These are phyloP conservation scores for Gallinago solitaria DNA, from an alignment of 2,797 vertebrate species.

Conservation along the genomic window DNA sequence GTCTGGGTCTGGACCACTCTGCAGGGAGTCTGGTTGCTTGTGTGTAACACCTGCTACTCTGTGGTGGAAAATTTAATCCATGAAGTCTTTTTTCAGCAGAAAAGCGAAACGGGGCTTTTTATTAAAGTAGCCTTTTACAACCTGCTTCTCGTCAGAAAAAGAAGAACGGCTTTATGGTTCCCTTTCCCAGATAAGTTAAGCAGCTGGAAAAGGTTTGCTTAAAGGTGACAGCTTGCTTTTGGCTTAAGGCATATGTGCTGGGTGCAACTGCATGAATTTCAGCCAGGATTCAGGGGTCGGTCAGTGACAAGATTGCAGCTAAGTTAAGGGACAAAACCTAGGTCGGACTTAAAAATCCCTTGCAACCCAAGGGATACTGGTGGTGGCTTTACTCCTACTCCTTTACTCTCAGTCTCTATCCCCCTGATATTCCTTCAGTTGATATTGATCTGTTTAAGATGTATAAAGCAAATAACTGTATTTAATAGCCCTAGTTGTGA, in stretches of 20 bases:
- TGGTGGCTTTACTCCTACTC: neutral
- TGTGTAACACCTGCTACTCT: neutral
- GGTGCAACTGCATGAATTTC: neutral
- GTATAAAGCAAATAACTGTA: constrained; percentile 55
- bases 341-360: neutral
- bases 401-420: neutral
- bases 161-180: neutral
- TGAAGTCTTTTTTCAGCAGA: neutral
- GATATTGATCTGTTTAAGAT: constrained; percentile 34
- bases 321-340: neutral
- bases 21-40: neutral
- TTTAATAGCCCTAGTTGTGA: constrained; percentile 44
- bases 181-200: neutral
- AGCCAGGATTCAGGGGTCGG: neutral
- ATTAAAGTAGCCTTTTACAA: neutral
- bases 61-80: neutral
- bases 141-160: neutral
- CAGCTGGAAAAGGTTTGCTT: neutral
- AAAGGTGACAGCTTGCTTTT: neutral
- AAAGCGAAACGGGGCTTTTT: neutral
- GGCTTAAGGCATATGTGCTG: neutral
- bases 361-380: neutral
- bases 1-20: neutral
- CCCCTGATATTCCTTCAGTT: neutral
- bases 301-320: neutral